These are phyloP conservation scores for Terebella lapidaria DNA, from an alignment of 2,888 invertebrate species.

Conservation along the genomic window DNA sequence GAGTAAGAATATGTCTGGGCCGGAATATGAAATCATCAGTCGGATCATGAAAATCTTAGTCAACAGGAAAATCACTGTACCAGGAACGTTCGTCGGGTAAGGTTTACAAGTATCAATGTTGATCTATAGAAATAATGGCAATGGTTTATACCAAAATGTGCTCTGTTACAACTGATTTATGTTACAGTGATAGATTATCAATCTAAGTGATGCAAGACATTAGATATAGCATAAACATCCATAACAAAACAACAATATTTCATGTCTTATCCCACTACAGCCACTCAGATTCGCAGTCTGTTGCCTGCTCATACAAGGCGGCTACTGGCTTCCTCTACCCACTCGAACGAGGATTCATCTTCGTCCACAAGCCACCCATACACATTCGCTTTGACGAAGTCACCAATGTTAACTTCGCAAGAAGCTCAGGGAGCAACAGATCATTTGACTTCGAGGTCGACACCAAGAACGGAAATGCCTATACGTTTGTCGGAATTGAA, in stretches of 20 bases:
- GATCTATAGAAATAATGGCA: too few relatives aligned
- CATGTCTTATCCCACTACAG: slow-evolving; percentile 48
- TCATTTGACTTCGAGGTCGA: slow-evolving; percentile 64
- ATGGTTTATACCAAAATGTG: too few relatives aligned
- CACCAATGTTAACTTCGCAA: slow-evolving; percentile 86
- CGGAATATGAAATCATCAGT: slow-evolving; percentile 90
- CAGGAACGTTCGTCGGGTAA: slow-evolving; percentile 87
- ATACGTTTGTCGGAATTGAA: slow-evolving; percentile 96
- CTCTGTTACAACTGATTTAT: too few relatives aligned
- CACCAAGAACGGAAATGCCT: slow-evolving; percentile 76
- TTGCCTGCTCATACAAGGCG: slow-evolving; percentile 95
- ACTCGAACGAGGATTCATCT: slow-evolving; percentile 94
- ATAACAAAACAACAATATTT: background rate
- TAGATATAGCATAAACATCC: too few relatives aligned
- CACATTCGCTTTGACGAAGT: slow-evolving; percentile 98
- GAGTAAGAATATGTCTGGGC: slow-evolving; percentile 82
- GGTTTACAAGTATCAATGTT: slow-evolving; percentile 18
- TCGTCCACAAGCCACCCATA: slow-evolving; percentile 96
- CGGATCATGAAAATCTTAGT: slow-evolving; percentile 95
- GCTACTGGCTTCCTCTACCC: slow-evolving; percentile 96
- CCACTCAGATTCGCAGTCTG: slow-evolving; percentile 79
- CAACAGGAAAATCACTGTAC: slow-evolving; percentile 88
- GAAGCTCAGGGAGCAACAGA: slow-evolving; percentile 74
- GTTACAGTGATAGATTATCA: too few relatives aligned
- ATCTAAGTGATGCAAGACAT: too few relatives aligned